Base-by-base conservation (phyloP, 2,113 vertebrate species). In the Hypocryptadius cinnamomeus region DNA sequence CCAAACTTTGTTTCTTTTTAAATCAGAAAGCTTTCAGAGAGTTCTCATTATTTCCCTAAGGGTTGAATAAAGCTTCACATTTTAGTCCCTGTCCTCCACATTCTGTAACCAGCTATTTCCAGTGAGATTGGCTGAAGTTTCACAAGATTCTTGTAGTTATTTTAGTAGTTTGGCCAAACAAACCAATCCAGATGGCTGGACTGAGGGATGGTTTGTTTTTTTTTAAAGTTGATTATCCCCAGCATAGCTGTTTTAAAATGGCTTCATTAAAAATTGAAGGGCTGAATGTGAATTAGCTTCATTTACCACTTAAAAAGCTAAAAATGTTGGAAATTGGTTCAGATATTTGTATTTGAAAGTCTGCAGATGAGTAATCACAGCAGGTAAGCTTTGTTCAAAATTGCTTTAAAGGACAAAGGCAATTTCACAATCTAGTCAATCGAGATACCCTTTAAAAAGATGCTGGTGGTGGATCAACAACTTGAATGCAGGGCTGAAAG, bases 381-480 rank as follows among this genome's bases (percentile, higher is more conserved):
- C 89, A 95, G 84, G 87, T 85, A 87, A 27, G 76, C 81, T 77
- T 82, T 82, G 71, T 90, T 92, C 78, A 60, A 63, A 93, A 93
- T 94, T 84, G 42, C 89, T 95, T 83, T 92, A 90, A 89, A 95
- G 90, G 81, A 94, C 87, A 89, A 79, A 94, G 60, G 76, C 82
- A 90, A 87, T 93, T 96, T 93, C 68, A 65, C 50, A 54, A 95
- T 95, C 65, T 53, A 81, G 79, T 87, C 22, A 23, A 61, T 90
- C 0, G 0, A 86, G 87, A 69, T 81, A 91, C 5, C 74, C 30
- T 94, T 92, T 85, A 33, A 60, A 79, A 68, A 89, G 61, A 39
- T 60, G 53, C 47, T 69, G 40, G 31, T 73, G 31, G 84, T 79
- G 87, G 73, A 94, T 89, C 85, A 92, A 71, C 76, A 90, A 22